Percentiles rank a stretch among this genome's conserved stretches.
These are phyloP conservation scores for Acipenser transmontanus DNA, from an alignment of 2,797 vertebrate species.

Conservation along the genomic window DNA sequence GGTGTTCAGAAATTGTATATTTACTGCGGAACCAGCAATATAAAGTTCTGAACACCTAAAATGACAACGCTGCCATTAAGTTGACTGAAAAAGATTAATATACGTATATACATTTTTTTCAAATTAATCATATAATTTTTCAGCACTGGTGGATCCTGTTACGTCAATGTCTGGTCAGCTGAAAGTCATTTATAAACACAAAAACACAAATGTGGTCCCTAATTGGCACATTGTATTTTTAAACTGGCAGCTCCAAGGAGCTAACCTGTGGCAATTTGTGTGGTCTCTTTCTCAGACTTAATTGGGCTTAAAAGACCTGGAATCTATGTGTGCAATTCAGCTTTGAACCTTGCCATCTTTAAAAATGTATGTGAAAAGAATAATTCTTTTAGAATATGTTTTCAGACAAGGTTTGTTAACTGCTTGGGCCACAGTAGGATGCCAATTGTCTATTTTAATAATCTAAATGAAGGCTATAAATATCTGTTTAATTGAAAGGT, in stretches of 20 bases:
- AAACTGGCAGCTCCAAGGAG: conserved; percentile 26
- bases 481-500: no score
- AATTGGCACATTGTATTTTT: conserved; percentile 1
- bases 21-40: no score
- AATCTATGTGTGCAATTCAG: conserved; percentile 40
- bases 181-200: conserved; percentile 34
- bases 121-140: conserved; percentile 14
- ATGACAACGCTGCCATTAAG: background rate
- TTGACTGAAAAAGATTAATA: conserved; percentile 8
- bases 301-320: conserved; percentile 42
- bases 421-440: conserved; percentile 41
- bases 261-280: conserved; percentile 25
- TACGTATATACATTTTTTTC: background rate
- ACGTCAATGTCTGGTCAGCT: background rate
- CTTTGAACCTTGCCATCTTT: conserved; percentile 58
- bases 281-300: conserved; percentile 36
- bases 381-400: conserved; percentile 30
- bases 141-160: conserved; percentile 15
- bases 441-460: conserved; percentile 51
- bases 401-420: conserved; percentile 52
- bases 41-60: no score
- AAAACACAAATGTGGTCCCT: conserved; percentile 26
- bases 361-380: conserved; percentile 52
- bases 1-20: no score
- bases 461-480: no score